Conservation (phyloP, 2,888 invertebrate genomes). For the Horisme vitalbata region DNA sequence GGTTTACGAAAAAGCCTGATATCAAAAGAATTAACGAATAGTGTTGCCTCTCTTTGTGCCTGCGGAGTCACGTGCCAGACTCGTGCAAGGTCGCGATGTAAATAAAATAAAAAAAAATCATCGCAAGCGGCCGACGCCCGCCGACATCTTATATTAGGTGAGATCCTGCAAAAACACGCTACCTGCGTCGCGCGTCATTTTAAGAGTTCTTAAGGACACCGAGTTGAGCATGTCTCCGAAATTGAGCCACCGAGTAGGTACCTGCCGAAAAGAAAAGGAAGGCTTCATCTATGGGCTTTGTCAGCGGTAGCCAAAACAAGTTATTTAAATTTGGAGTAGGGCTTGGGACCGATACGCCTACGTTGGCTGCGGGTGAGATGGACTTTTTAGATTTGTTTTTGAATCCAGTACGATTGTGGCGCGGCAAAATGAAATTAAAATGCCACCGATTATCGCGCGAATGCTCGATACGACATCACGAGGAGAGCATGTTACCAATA, state of each 20-base stretch:
- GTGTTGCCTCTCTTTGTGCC: constrained; percentile 20
- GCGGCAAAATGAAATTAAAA: constrained; percentile 56
- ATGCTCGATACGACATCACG: constrained; percentile 52
- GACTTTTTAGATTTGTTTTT: constrained; percentile 39
- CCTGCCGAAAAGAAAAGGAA: constrained; percentile 52
- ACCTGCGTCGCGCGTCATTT: constrained; percentile 66
- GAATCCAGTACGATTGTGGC: constrained; percentile 29
- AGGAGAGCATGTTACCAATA: constrained; percentile 65
- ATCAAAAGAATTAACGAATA: constrained; percentile 18
- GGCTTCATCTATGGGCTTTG: constrained; percentile 60
- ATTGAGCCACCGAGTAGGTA: constrained; percentile 33
- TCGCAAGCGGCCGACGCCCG: constrained; percentile 26
- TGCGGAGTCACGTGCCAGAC: constrained; percentile 49
- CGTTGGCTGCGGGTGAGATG: constrained; percentile 39
- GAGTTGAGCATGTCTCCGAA: constrained; percentile 49
- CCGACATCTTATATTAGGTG: constrained; percentile 56
- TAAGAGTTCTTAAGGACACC: constrained; percentile 53
- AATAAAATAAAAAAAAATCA: constrained; percentile 55
- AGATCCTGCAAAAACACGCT: constrained; percentile 71
- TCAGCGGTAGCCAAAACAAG: constrained; percentile 74
- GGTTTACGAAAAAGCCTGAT: constrained; percentile 31
- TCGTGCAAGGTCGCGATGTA: constrained; percentile 58
- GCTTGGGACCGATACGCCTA: constrained; percentile 56
- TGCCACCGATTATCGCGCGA: constrained; percentile 47
- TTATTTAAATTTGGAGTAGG: constrained; percentile 74